A percentile compares a stretch with the other conserved stretches of the same genome.
Evolutionary conservation across 2,113 vertebrate genomes (phyloP).

Genomic region (Nipponia nippon): DNA sequence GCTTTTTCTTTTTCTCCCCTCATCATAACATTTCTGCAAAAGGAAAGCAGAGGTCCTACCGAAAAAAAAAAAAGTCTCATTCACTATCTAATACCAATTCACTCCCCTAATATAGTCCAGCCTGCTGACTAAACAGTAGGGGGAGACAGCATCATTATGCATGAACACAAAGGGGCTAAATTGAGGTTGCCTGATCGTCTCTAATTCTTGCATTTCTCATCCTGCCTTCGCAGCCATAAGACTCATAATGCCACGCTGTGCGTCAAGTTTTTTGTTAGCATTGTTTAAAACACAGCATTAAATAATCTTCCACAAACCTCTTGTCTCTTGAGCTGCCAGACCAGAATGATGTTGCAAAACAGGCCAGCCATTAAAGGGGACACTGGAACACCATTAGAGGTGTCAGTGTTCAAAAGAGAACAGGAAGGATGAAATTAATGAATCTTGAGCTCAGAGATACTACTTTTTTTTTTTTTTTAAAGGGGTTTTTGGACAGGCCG

Average conservation of each 20-base stretch:
- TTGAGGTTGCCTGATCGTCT: not conserved
- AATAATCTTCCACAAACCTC: not conserved
- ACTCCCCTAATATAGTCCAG: not conserved
- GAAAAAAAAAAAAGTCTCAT: not conserved
- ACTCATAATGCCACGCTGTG: not conserved
- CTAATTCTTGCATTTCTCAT: not conserved
- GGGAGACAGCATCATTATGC: not conserved
- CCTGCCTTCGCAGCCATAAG: not conserved
- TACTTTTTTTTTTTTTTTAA: not conserved
- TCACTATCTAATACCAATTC: not conserved
- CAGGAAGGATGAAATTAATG: not conserved
- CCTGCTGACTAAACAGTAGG: not conserved
- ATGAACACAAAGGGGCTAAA: not conserved
- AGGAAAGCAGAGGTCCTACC: not conserved
- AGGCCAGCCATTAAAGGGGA: not conserved
- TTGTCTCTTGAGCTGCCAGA: not conserved
- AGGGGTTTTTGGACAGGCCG: not conserved
- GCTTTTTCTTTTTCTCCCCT: not conserved
- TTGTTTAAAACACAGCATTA: not conserved
- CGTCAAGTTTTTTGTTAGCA: not conserved
- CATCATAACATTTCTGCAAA: not conserved
- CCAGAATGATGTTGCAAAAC: not conserved
- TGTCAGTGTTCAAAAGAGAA: not conserved
- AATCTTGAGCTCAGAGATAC: not conserved
- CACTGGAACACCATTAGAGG: not conserved